Evolutionary conservation across 1,140 invertebrate genomes (phyloP).

Genomic region (Macrobrachium rosenbergii): DNA sequence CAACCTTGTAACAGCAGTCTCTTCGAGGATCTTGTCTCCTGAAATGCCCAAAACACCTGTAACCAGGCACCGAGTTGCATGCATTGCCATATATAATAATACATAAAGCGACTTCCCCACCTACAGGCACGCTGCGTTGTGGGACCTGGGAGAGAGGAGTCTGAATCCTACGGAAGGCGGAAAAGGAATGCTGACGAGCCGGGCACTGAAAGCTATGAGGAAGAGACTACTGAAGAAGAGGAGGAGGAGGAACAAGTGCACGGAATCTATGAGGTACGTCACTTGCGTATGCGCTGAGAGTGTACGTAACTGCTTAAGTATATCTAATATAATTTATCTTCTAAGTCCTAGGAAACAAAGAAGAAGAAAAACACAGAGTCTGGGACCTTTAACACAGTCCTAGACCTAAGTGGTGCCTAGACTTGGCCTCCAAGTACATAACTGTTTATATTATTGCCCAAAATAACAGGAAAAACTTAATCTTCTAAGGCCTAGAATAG

Average conservation of each 20-base stretch:
- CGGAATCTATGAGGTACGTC: slow-evolving; percentile 74
- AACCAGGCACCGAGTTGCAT: background rate
- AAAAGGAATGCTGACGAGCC: slow-evolving; percentile 67
- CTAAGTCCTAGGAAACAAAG: too few species aligned
- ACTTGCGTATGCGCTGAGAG: slow-evolving; percentile 67
- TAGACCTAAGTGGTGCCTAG: too few species aligned
- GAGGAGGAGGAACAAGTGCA: slow-evolving; percentile 65
- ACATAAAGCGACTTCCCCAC: background rate
- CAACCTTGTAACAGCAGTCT: too few species aligned
- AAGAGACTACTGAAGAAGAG: slow-evolving; percentile 27
- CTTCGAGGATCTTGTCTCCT: too few species aligned
- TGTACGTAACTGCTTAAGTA: background rate
- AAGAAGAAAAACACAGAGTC: too few species aligned
- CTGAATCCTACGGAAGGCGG: slow-evolving; percentile 82
- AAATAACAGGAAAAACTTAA: too few species aligned
- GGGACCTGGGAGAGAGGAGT: slow-evolving; percentile 80
- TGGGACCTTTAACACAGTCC: too few species aligned
- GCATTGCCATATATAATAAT: background rate
- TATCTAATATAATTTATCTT: too few species aligned
- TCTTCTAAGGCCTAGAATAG: too few species aligned
- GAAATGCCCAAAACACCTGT: too few species aligned
- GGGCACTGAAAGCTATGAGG: slow-evolving; percentile 21
- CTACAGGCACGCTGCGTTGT: slow-evolving; percentile 82
- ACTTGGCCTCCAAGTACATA: too few species aligned
- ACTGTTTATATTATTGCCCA: too few species aligned